phyloP scores from a whole-genome alignment of 1,140 invertebrate species.

The Ephestia elutella region DNA sequence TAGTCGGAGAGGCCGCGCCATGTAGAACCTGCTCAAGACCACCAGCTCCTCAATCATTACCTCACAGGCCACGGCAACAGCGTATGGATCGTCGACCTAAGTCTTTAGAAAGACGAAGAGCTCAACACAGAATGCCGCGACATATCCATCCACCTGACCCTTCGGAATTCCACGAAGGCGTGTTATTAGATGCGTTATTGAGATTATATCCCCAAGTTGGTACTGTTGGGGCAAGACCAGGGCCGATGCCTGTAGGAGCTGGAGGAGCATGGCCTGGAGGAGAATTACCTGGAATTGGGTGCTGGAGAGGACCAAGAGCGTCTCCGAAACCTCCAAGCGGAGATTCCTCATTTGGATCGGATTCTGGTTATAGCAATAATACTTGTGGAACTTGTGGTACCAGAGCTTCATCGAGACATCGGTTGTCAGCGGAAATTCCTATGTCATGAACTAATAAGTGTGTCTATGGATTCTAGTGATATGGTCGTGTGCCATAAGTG shows the following conservation, averaged over 20 bases:
- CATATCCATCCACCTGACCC: slow-evolving; percentile 61
- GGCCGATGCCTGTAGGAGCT: slow-evolving; percentile 46
- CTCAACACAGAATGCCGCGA: slow-evolving; percentile 55
- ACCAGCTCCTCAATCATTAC: slow-evolving; percentile 54
- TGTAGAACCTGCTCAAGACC: slow-evolving; percentile 57
- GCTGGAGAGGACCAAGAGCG: slow-evolving; percentile 65
- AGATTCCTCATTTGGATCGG: slow-evolving; percentile 73
- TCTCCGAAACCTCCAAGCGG: slow-evolving; percentile 66
- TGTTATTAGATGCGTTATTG: slow-evolving; percentile 74
- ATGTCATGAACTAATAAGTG: slow-evolving; percentile 36
- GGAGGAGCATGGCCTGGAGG: slow-evolving; percentile 63
- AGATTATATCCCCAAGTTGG: slow-evolving; percentile 77
- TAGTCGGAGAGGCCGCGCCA: slow-evolving; percentile 67
- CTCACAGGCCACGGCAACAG: slow-evolving; percentile 58
- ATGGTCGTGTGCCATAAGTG: slow-evolving; percentile 28
- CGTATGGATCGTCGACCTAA: slow-evolving; percentile 60
- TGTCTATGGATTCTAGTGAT: slow-evolving; percentile 16
- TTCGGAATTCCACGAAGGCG: slow-evolving; percentile 74
- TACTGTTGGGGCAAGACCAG: slow-evolving; percentile 63
- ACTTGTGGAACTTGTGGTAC: slow-evolving; percentile 75
- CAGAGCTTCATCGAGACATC: slow-evolving; percentile 65
- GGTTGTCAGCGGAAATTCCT: slow-evolving; percentile 47
- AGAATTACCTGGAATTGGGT: slow-evolving; percentile 57
- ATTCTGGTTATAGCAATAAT: slow-evolving; percentile 77
- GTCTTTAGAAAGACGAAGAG: slow-evolving; percentile 56